Base-by-base conservation (phyloP, 2,797 vertebrate species). In the Anabacerthia variegaticeps region DNA sequence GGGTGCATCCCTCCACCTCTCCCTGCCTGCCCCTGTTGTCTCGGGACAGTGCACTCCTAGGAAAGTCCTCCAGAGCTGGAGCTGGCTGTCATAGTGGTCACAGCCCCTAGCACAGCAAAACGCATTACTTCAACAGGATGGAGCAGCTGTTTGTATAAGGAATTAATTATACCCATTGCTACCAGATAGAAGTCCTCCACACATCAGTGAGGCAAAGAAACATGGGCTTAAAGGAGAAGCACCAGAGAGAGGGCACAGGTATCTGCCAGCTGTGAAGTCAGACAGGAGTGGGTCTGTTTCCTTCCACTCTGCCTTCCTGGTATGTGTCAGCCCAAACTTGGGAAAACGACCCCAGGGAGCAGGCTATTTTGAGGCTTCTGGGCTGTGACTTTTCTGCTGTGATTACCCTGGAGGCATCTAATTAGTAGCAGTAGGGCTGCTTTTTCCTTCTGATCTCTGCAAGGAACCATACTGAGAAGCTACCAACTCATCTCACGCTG, bases 111-210 rank as follows among this genome's bases (percentile, higher is more conserved):
- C 65, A 43, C 68, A 65, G 62, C 1, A 1, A 66, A 92, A 63
- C 0, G 0, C 34, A 30, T 65, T 46, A 72, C 72, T 84, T 66
- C 72, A 93, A 85, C n/a, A 16, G 37, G 72, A 87, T 67, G 52
- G 55, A 91, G 86, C 80, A 93, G 89, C 74, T 93, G 88, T 93
- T 95, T 94, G 80, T 78, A 10, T 93, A 87, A 89, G 89, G 85
- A 95, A 95, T 91, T 93, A 94, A 95, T 92, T 91, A 88, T 27
- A 75, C 75, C 68, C 27, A 20, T 71, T 7, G 10, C 91, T 91
- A 85, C 81, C 68, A 88, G 52, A 88, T 52, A 87, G 51, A 76
- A 94, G 86, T 63, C 65, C 74, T 93, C 86, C 56, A 61, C 52
- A 86, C 43, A 92, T 72, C 81, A 83, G 39, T 18, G 73, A 95